phyloP scores from a whole-genome alignment of 2,888 invertebrate genomes.

The Orchesellides sinensis region DNA sequence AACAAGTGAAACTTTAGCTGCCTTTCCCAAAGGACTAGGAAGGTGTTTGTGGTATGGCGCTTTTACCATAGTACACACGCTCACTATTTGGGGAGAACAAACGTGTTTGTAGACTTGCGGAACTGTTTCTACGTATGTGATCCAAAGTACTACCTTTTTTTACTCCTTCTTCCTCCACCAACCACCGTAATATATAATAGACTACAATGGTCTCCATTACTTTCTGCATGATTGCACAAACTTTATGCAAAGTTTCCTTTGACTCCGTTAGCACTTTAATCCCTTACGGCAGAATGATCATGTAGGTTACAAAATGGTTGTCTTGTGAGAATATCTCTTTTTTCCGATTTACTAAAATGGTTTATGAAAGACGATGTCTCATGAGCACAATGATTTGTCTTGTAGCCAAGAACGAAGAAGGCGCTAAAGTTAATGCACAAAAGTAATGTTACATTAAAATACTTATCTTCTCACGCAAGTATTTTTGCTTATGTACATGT shows the following conservation, averaged over 20 bases:
- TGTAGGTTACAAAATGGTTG: background rate
- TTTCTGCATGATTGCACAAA: constrained; percentile 25
- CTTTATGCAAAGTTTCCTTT: constrained; percentile 18
- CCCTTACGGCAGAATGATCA: constrained; percentile 21
- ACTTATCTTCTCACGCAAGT: too few relatives aligned
- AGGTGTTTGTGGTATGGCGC: constrained; percentile 12
- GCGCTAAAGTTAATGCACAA: too few relatives aligned
- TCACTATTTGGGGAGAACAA: background rate
- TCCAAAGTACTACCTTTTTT: background rate
- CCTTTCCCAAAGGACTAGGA: background rate
- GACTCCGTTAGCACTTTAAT: constrained; percentile 11
- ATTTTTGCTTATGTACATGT: too few relatives aligned
- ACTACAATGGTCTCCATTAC: constrained; percentile 7
- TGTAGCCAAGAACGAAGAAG: background rate
- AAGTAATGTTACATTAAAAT: background rate
- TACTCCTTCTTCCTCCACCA: background rate
- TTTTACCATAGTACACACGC: too few relatives aligned
- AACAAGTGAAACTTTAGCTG: too few relatives aligned
- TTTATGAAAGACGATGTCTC: constrained; percentile 21
- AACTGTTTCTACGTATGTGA: background rate
- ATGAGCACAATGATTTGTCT: background rate
- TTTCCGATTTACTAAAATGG: constrained; percentile 15
- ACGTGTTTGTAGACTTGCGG: background rate
- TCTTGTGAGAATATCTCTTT: background rate
- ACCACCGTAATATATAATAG: background rate